Base-by-base conservation (phyloP, 2,797 vertebrate genomes). In the Lagocephalus sceleratus region DNA sequence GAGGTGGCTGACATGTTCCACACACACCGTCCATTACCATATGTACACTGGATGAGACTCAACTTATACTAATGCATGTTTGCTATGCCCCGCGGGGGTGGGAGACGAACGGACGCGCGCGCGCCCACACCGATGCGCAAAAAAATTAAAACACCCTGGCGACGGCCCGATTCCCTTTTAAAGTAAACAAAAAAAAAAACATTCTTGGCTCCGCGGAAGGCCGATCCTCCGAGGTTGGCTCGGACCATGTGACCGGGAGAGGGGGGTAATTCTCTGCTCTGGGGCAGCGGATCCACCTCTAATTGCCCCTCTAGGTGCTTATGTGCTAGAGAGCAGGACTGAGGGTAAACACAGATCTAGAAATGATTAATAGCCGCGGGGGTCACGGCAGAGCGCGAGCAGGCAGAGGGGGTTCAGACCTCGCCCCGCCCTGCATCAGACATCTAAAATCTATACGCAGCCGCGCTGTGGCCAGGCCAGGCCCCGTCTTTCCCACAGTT, bases 261-360 rank as follows among this genome's bases (percentile, higher is more conserved):
- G 76, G 79, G 73, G 73, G 76, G 79, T 58, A 75, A 75, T 74
- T 64, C 77, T 69, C 73, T 70, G 76, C 54, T n/a, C 75, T 78
- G 79, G 75, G 81, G 71, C 63, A 57, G 70, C 23, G 60, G 72
- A 73, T 83, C 77, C 92, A 93, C 93, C 94, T 94, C 93, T 98
- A 98, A 98, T 98, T 98, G 95, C 96, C 94, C 95, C 95, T 97
- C 95, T 93, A 94, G 96, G 93, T 94, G 95, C 95, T 91, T 92
- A 89, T 89, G 93, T 89, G 91, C 92, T 94, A 93, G 94, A 94
- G 95, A 95, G 95, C 94, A 91, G 94, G 95, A 94, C 92, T 92
- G 91, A 93, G 91, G 86, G 93, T 94, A 97, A 96, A 95, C 95
- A 96, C 85, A 96, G 92, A 94, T 93, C 91, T 89, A 84, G 90